Evolutionary conservation across 1,140 invertebrate genomes (phyloP), one percentile per base, ranked within the genome.

Genomic region (Brachionus asplanchnoidis): DNA sequence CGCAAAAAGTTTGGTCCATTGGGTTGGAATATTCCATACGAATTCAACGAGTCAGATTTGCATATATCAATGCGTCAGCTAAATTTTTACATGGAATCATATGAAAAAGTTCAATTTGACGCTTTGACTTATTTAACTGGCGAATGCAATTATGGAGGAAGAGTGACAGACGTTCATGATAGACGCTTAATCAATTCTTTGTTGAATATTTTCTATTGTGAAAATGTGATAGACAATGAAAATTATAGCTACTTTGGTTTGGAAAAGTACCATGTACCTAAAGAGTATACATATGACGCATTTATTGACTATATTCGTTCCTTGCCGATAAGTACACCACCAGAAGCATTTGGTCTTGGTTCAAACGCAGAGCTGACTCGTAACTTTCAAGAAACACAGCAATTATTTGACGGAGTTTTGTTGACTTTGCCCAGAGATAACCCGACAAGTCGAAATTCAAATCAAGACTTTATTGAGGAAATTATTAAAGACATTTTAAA

Each of bases 301-400:
- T 75, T 40, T 40, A 23, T 84, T 46, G 68, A 84, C 14, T 65
- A 84, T 85, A 96, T 99, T 70, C 95, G 94, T 86, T 92, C 92
- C 86, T 90, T 98, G 79, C 95, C 96, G 7, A 88, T 93, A 12
- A 93, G 93, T 17, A 96, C 98, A 88, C 94, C 94, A 5, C 96
- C 96, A 0, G 95, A 97, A 91, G 95, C 97, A 6, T 97, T 98
- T 91, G 97, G 96, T 40, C 90, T 98, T 20, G 95, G 98, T 90
- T 91, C 94, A 8, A 99, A 98, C 90, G 96, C 96, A 66, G 95
- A 98, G 88, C 97, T 98, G 83, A 97, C 95, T 23, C 28, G 79
- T 36, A 60, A 60, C 17, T 44, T 12, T 46, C 53, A 82, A 82
- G 79, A 82, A 60, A 65, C 79, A 14, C 50, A 82, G 23, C 79